These are phyloP conservation scores for Neuroscelio doddi DNA, from an alignment of 2,888 invertebrate species.

Conservation along the genomic window DNA sequence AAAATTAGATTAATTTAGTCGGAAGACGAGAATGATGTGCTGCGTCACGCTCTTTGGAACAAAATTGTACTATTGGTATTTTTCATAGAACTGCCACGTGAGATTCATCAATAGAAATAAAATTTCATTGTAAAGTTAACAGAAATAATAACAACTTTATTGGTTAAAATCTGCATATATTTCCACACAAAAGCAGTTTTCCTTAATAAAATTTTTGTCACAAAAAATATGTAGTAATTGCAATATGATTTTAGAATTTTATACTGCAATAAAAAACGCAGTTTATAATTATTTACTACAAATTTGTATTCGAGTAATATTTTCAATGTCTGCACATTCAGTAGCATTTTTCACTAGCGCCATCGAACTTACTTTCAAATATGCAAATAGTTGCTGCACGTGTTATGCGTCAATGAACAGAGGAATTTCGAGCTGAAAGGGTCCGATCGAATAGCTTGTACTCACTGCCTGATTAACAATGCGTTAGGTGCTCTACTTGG, in stretches of 20 bases:
- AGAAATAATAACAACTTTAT: too few relatives aligned
- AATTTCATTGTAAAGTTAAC: too few relatives aligned
- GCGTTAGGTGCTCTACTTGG: constrained; percentile 36
- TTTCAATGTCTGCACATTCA: not conserved
- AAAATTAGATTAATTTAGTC: constrained; percentile 20
- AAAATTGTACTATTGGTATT: too few relatives aligned
- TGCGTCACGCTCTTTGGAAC: constrained; percentile 16
- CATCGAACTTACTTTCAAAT: constrained; percentile 58
- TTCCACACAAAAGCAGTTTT: too few relatives aligned
- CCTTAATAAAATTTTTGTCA: too few relatives aligned
- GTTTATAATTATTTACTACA: not conserved
- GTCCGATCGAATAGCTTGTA: constrained; percentile 34
- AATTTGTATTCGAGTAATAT: not conserved
- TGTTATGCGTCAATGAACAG: constrained; percentile 61
- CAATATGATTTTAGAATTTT: too few relatives aligned
- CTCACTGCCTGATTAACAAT: constrained; percentile 48
- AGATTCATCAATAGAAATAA: too few relatives aligned
- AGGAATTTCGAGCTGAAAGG: constrained; percentile 59
- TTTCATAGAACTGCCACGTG: too few relatives aligned
- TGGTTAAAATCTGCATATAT: too few relatives aligned
- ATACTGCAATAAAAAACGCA: not conserved
- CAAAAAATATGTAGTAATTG: too few relatives aligned
- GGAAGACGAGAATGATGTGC: constrained; percentile 8
- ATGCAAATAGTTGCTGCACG: constrained; percentile 56
- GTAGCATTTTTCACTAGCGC: not conserved